Evolutionary conservation across 2,797 vertebrate species (phyloP), one percentile per base, ranked within the genome.

Genomic region (Ctenosaura bakeri): DNA sequence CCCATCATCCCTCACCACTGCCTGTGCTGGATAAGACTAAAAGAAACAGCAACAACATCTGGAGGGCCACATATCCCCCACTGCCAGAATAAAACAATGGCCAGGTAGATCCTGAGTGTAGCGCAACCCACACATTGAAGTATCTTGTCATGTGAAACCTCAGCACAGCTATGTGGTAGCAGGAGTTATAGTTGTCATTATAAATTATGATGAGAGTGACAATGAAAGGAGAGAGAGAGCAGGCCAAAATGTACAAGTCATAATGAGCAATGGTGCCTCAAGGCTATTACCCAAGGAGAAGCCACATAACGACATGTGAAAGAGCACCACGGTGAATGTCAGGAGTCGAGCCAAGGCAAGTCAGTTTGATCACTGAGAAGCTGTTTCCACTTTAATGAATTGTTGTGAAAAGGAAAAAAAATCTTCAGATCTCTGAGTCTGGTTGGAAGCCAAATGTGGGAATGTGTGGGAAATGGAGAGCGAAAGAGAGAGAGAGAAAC

Each of bases 391-490:
- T 16, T 4, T 88, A 91, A 69, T 79, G 85, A 92, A 0, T 42
- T 80, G 35, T 0, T 1, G 73, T 1, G 35, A 64, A 74, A 88
- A 78, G 32, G 22, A 62, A 71, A 71, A 81, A 14, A 94, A 95
- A 94, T n/a, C 93, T 93, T 94, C 93, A 92, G n/a, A 0, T 83
- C 85, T 89, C 2, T 59, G 0, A 90, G 91, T 91, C 6, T 93
- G 82, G 95, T 85, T 0, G 26, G 1, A 79, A 73, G 3, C 42
- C 4, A 18, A 10, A 79, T 88, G 78, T 79, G 66, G 87, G 12
- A 16, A 73, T 4, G 89, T 0, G 38, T 59, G 12, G 87, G 89
- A 76, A 83, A 73, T 0, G 2, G 74, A 0, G 4, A 5, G 0
- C 7, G 20, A 46, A 8, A 0, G 69, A 46, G 64, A 12, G 0